Evolutionary conservation across 1,140 invertebrate genomes (phyloP), one percentile per base, ranked within the genome.

Genomic region (Eriocheir sinensis): DNA sequence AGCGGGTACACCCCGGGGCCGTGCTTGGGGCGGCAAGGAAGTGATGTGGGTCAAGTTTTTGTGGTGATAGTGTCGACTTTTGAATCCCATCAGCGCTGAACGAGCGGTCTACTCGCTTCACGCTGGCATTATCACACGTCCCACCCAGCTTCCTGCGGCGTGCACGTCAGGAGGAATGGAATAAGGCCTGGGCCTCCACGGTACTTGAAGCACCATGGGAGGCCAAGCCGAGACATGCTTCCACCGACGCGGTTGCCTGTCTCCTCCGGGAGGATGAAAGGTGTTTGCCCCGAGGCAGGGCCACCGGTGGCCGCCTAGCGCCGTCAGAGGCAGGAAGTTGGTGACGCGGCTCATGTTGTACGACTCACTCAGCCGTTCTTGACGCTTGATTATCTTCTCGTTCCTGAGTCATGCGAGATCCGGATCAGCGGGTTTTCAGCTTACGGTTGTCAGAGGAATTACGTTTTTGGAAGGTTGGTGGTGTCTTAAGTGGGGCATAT

Each of bases 401-500:
- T 72, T 72, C 48, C 27, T 72, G 60, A 72, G 60, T 72, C 60
- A 72, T 72, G 60, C 60, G 60, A 72, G 1, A 72, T 72, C 60
- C 17, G 60, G 60, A 72, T 72, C 60, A 21, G 60, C 60, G 27
- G 60, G 60, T 72, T 27, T n/a, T 72, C 21, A 72, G 60, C 60
- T 72, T 72, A 72, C 60, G 60, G 60, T 72, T 72, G 60, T 72
- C 60, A n/a, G 60, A 72, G 60, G 60, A n/a, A 72, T 72, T 72
- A 72, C 60, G 60, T 72, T 72, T 72, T 72, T 21, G 27, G 60
- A n/a, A 17, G 17, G 8, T 72, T 17, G 17, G 60, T 72, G 60
- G 60, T 72, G 60, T 72, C 60, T 72, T 72, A 72, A 72, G 60
- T 72, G 60, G 60, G n/a, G 60, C 60, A 72, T 72, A 72, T 72